phyloP scores from a whole-genome alignment of 2,113 vertebrate species.

The Peromyscus polionotus region DNA sequence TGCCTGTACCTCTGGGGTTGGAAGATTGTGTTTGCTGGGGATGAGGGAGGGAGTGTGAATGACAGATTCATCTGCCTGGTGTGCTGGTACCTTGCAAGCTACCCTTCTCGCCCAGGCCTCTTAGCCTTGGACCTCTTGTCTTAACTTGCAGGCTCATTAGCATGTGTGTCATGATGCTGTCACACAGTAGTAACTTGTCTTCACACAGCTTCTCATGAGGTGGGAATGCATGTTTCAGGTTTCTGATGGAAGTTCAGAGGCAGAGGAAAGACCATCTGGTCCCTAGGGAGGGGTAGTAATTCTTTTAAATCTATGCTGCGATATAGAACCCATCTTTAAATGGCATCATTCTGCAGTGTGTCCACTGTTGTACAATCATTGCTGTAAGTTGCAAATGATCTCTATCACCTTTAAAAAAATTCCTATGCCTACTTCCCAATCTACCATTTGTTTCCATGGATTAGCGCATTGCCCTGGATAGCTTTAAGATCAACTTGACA shows the following conservation, averaged over 20 bases:
- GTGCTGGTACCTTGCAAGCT: not conserved
- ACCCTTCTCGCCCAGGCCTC: not conserved
- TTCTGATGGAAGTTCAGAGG: not conserved
- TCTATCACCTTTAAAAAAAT: not conserved
- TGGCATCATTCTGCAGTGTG: not conserved
- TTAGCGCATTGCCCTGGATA: not conserved
- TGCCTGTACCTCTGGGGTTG: not conserved
- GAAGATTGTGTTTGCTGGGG: not conserved
- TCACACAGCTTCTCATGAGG: not conserved
- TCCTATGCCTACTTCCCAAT: not conserved
- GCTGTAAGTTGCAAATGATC: slow-evolving; percentile 17
- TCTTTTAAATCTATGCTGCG: not conserved
- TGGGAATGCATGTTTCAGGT: not conserved
- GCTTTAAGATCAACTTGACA: not conserved
- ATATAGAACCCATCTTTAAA: not conserved
- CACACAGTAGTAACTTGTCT: not conserved
- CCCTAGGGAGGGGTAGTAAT: not conserved
- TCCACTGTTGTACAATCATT: not conserved
- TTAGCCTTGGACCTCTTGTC: not conserved
- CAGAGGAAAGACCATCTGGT: not conserved
- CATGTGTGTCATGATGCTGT: not conserved
- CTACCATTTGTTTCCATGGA: not conserved
- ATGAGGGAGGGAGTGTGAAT: not conserved
- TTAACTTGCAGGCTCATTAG: not conserved
- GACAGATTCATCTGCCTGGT: not conserved